Base-by-base conservation (phyloP, 2,888 invertebrate species). In the Hypena proboscidalis region DNA sequence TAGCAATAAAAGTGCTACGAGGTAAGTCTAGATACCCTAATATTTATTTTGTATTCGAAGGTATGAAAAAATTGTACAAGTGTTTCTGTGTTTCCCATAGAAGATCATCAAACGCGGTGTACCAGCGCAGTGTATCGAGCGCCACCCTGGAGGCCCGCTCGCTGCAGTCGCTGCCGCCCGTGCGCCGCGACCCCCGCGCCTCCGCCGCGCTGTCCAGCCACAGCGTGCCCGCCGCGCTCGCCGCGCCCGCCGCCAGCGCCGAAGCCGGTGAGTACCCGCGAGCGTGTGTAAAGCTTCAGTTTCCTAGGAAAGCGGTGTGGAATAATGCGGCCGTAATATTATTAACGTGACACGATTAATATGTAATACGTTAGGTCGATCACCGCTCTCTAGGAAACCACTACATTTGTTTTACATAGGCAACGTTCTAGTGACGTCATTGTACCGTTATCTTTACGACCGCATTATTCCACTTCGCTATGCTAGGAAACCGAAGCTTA, bases 141-240 rank as follows among this genome's bases (percentile, higher is more conserved):
- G 84, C 82, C 10, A 81, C 82, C 46, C 67, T 90, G 45, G 86
- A 87, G 58, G 71, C 79, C 1, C 82, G 83, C 15, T 72, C 85
- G 40, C 77, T 92, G 46, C 86, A 89, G 56, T 92, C 90, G 54
- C 73, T 92, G 58, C 92, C 92, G 50, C 92, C 92, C 5, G 92
- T 92, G 36, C 79, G 92, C 5, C 77, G 58, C 0, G 62, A 61
- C 42, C 58, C 64, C 0, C 5, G 50, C 0, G 40, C 63, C 7
- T 21, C 13, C 10, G 46, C 20, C n/a, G 23, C 37, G 3, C 25
- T 20, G 8, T 30, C 49, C 20, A 9, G 27, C 21, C 4, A 17
- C 17, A 3, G 3, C 17, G 17, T 5, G 8, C 21, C 21, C 27
- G 20, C 27, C 3, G 29, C 37, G 5, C 21, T 21, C 14, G 11